These are phyloP conservation scores for Oreochromis niloticus DNA, from an alignment of 2,113 vertebrate genomes.

Conservation along the genomic window DNA sequence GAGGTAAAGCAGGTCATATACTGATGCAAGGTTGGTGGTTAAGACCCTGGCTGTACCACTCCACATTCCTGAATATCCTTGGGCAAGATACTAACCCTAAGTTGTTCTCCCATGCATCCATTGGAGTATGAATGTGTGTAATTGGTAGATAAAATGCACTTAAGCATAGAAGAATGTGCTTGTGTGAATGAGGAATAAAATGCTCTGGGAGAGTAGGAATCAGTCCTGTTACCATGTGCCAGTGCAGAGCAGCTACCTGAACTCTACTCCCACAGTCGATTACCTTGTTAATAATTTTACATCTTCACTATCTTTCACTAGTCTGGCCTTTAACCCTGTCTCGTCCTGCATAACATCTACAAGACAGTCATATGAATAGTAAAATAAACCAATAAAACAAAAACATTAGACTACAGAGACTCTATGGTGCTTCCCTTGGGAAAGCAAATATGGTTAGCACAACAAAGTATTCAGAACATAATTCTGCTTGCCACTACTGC, in stretches of 20 bases:
- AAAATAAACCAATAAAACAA: not conserved
- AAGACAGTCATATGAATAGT: not conserved
- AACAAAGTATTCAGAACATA: not conserved
- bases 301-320: not conserved
- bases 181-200: not conserved
- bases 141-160: rapidly evolving
- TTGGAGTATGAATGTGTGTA: not conserved
- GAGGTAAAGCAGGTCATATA: not conserved
- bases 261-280: rapidly evolving
- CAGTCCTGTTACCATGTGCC: not conserved
- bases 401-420: not conserved
- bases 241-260: not conserved
- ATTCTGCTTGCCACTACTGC: not conserved
- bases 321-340: not conserved
- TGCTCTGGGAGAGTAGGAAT: not conserved
- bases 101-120: not conserved
- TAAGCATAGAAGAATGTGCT: not conserved
- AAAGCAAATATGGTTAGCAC: not conserved
- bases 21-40: not conserved
- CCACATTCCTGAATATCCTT: not conserved
- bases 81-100: not conserved
- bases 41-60: not conserved
- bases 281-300: not conserved
- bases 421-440: not conserved
- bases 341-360: not conserved